Conservation (phyloP, 37 sponge, comb jelly and placozoan species). For the Lycopodina hypogea region DNA sequence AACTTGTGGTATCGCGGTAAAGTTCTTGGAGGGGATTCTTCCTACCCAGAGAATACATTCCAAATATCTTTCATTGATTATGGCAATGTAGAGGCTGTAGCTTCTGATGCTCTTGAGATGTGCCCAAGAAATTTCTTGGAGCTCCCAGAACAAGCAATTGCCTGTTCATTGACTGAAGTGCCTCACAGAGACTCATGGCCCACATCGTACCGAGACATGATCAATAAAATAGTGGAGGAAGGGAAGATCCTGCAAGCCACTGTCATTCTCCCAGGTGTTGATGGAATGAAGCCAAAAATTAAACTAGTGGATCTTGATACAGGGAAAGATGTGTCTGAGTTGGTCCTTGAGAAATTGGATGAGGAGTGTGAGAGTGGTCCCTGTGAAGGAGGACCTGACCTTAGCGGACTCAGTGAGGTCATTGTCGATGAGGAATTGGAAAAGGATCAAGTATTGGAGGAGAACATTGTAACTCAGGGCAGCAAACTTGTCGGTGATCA, state of each 20-base stretch:
- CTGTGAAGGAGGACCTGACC: too few relatives aligned
- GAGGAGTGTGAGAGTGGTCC: constrained; percentile 60
- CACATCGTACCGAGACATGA: constrained; percentile 31
- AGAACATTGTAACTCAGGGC: background rate
- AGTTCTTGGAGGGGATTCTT: constrained; percentile 25
- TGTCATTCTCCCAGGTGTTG: constrained; percentile 49
- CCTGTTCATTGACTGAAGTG: constrained; percentile 64
- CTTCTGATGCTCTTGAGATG: constrained; percentile 29
- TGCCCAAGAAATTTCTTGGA: constrained; percentile 67
- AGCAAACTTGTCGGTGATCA: background rate
- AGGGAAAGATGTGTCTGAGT: constrained; percentile 32
- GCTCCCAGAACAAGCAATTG: constrained; percentile 69
- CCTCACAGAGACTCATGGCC: constrained; percentile 68
- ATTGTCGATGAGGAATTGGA: background rate
- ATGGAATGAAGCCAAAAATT: constrained; percentile 57
- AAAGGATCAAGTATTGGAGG: background rate
- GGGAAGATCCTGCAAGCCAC: constrained; percentile 27
- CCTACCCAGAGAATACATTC: constrained; percentile 2
- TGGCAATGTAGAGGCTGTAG: constrained; percentile 53
- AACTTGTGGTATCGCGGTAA: constrained; percentile 71
- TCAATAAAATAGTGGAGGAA: constrained; percentile 19
- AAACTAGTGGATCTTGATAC: constrained; percentile 28
- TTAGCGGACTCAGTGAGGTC: too few relatives aligned
- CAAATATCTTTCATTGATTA: constrained; percentile 71
- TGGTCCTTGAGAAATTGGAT: constrained; percentile 52